Evolutionary conservation across 2,113 vertebrate species (phyloP).

Genomic region (Barnardius zonarius): DNA sequence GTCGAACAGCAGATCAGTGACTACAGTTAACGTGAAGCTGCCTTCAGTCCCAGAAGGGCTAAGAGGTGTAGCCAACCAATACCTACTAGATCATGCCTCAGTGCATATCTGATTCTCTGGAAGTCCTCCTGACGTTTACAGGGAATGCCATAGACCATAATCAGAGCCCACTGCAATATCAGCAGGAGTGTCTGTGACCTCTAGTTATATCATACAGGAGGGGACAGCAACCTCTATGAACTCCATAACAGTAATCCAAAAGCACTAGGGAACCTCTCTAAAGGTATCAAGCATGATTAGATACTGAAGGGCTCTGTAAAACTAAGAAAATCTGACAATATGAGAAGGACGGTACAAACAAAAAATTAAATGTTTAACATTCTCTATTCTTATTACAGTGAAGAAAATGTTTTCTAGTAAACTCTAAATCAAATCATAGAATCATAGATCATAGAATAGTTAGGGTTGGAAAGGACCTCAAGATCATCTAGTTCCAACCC

Average conservation of each 20-base stretch:
- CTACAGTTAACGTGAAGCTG: neutral
- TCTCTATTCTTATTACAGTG: neutral
- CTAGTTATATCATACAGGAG: neutral
- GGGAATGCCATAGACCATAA: neutral
- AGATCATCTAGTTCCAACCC: too few relatives aligned
- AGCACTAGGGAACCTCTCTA: neutral
- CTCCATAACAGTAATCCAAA: neutral
- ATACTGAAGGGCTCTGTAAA: neutral
- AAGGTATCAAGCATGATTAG: neutral
- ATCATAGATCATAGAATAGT: too few relatives aligned
- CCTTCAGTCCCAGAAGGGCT: neutral
- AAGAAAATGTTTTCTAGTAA: neutral
- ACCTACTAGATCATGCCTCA: neutral
- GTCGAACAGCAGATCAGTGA: neutral
- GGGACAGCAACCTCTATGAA: neutral
- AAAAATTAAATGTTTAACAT: neutral
- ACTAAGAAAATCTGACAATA: neutral
- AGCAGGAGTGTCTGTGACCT: neutral
- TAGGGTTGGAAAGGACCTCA: too few relatives aligned
- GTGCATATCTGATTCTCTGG: neutral
- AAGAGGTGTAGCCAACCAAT: rapidly evolving
- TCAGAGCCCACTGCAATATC: neutral
- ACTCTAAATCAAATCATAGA: neutral
- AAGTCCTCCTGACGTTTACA: neutral
- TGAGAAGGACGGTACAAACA: neutral